These are phyloP conservation scores for Philopedon plagiatum DNA, from an alignment of 2,888 invertebrate species.

Conservation along the genomic window DNA sequence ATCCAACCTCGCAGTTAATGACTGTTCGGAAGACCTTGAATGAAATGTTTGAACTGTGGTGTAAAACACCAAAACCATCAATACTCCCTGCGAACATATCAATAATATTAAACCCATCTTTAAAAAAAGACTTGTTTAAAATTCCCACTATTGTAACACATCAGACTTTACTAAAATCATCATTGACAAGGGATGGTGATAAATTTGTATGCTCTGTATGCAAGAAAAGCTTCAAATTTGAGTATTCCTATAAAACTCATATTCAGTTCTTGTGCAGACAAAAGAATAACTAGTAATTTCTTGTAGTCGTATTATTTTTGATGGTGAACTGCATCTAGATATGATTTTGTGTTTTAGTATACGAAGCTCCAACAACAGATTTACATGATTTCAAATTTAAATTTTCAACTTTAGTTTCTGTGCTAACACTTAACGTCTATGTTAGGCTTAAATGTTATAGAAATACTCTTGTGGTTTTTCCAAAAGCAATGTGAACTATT, in stretches of 20 bases:
- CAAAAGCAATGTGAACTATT: no score
- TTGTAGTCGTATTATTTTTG: no score
- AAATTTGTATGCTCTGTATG: constrained; percentile 6
- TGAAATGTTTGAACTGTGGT: constrained; percentile 4
- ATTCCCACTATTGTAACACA: neutral
- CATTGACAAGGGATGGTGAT: neutral
- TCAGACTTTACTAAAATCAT: neutral
- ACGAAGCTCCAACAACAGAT: no score
- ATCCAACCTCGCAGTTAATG: neutral
- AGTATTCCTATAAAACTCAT: constrained; percentile 22
- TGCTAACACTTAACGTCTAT: no score
- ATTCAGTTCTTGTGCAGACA: constrained; percentile 18
- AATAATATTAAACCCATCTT: neutral
- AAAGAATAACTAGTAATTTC: neutral
- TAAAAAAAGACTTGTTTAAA: neutral
- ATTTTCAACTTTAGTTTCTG: no score
- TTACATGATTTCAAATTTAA: no score
- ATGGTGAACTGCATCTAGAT: neutral
- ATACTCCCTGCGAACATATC: neutral
- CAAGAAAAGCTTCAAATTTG: constrained; percentile 13
- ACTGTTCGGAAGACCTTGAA: neutral
- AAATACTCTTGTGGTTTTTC: no score
- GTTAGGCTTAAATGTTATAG: no score
- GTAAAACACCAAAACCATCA: constrained; percentile 1
- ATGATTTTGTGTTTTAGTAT: no score